Conservation (phyloP, 2,888 invertebrate genomes). For the Syrista parreyssii region DNA sequence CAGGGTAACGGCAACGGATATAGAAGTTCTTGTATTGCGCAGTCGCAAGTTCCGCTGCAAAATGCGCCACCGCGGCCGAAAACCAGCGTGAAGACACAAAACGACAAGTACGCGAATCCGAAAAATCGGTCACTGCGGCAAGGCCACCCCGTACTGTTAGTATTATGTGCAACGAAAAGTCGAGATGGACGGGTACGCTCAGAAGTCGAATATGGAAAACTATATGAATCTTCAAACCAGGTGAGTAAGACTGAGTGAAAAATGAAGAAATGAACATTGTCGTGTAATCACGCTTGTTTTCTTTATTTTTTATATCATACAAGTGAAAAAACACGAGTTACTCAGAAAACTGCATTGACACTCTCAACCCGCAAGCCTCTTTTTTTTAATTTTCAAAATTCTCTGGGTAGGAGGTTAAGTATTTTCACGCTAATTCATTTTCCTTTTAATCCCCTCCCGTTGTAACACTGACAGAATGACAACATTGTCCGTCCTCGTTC, state of each 20-base stretch:
- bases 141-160: not conserved
- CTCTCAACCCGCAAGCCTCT: too few species aligned
- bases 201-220: slow-evolving; percentile 14
- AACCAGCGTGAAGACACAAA: slow-evolving; percentile 2
- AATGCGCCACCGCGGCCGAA: slow-evolving; percentile 21
- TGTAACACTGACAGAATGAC: too few species aligned
- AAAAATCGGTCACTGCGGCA: slow-evolving; percentile 5
- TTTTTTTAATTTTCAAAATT: too few species aligned
- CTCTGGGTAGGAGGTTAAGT: too few species aligned
- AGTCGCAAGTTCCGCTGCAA: slow-evolving; percentile 24
- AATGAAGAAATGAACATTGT: too few species aligned
- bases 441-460: too few species aligned
- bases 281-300: too few species aligned
- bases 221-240: slow-evolving; percentile 21
- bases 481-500: too few species aligned
- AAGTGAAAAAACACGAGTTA: too few species aligned
- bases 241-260: slow-evolving; percentile 5
- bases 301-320: too few species aligned
- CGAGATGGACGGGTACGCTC: slow-evolving; percentile 17
- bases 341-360: too few species aligned
- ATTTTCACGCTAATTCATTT: too few species aligned
- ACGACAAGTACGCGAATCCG: not conserved
- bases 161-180: slow-evolving; percentile 23
- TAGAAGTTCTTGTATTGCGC: slow-evolving; percentile 14
- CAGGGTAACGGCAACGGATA: not conserved